Percentiles rank a stretch among this genome's conserved stretches.
Conservation (phyloP, 2,888 invertebrate genomes). For the Zhengitettix transpicula region DNA sequence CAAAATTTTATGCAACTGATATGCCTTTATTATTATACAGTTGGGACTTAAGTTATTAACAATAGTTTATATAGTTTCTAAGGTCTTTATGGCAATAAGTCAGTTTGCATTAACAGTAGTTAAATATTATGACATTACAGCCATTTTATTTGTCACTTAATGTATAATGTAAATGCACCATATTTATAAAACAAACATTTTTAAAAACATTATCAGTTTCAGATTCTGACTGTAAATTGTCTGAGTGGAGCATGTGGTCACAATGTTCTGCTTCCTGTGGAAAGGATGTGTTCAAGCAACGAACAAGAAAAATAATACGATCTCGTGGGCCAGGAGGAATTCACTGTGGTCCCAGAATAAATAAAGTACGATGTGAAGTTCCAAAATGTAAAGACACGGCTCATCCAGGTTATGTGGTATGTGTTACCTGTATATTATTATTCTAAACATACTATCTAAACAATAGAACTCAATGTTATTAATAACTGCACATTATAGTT, state of each 20-base stretch:
- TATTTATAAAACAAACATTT: no score
- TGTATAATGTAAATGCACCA: no score
- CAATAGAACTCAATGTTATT: neutral
- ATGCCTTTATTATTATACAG: no score
- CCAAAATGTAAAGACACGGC: constrained; percentile 14
- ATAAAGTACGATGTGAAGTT: constrained; percentile 24
- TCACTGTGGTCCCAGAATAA: constrained; percentile 25
- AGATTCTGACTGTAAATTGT: constrained; percentile 15
- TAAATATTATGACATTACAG: no score
- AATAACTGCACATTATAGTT: no score
- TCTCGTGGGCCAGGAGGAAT: constrained; percentile 23
- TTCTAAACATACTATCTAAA: no score
- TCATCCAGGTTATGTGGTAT: neutral
- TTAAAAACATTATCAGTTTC: neutral
- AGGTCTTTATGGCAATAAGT: no score
- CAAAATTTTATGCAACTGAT: no score
- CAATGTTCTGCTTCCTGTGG: constrained; percentile 21
- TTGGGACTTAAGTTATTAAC: no score
- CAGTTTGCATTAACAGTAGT: no score
- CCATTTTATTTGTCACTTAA: no score
- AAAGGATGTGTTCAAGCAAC: constrained; percentile 31
- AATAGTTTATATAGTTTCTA: no score
- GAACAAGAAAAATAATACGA: constrained; percentile 30
- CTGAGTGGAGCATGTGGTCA: constrained; percentile 17
- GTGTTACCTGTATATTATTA: neutral